Evolutionary conservation across 2,888 invertebrate genomes (phyloP).

Genomic region (Oxyscelio sp.): DNA sequence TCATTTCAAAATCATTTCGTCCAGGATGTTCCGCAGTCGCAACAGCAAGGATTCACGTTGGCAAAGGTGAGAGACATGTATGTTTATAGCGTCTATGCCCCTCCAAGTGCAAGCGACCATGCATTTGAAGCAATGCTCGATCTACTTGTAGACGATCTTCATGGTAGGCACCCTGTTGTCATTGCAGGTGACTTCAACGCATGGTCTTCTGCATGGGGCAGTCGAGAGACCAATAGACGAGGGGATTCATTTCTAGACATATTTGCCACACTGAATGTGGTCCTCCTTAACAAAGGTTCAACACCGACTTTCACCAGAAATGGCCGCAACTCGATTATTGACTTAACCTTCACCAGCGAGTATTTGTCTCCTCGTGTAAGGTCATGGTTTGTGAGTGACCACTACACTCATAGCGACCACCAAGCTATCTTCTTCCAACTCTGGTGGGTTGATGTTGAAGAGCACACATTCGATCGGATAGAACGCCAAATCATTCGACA

Average conservation of each 20-base stretch:
- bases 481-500: background rate
- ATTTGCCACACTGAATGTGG: conserved; percentile 42
- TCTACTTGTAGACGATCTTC: no score
- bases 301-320: conserved; percentile 53
- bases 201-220: conserved; percentile 69
- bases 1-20: no score
- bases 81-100: no score
- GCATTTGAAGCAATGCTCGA: no score
- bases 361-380: conserved; percentile 52
- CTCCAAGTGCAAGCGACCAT: no score
- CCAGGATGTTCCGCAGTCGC: no score
- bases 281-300: conserved; percentile 51
- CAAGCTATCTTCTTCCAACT: no score
- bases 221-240: conserved; percentile 60
- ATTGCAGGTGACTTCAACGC: conserved; percentile 68
- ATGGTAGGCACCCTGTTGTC: no score
- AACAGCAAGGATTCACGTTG: no score
- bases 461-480: background rate
- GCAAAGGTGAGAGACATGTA: no score
- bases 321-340: conserved; percentile 54
- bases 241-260: conserved; percentile 39
- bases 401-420: background rate
- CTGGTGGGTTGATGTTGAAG: no score
- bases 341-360: conserved; percentile 67
- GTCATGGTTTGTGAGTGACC: conserved; percentile 16